Evolutionary conservation across 2,797 vertebrate genomes (phyloP).

Genomic region (Moxostoma hubbsi): DNA sequence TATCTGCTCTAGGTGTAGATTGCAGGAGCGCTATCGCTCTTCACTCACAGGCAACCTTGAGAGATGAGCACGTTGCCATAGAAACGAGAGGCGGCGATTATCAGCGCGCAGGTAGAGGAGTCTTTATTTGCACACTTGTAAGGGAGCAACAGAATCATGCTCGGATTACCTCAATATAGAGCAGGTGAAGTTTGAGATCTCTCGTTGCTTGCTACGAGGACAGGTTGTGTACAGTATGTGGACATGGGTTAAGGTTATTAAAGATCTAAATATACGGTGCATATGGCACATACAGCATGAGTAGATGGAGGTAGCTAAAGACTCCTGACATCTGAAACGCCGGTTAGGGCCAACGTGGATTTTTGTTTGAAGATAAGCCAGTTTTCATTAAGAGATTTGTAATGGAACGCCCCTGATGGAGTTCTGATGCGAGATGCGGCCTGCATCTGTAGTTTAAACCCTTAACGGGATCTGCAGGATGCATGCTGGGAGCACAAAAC

Average conservation of each 20-base stretch:
- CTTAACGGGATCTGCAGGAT: too few species aligned
- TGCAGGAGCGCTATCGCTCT: not conserved
- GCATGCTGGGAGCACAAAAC: too few species aligned
- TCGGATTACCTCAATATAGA: not conserved
- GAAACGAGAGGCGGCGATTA: not conserved
- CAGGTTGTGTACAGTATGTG: too few species aligned
- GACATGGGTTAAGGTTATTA: too few species aligned
- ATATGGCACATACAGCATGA: too few species aligned
- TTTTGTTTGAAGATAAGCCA: not conserved
- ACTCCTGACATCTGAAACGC: not conserved
- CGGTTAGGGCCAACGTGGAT: not conserved
- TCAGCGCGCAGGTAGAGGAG: not conserved
- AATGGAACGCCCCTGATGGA: not conserved
- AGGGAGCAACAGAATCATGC: not conserved
- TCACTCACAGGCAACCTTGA: slow-evolving; percentile 1
- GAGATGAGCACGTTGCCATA: not conserved
- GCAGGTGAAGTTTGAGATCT: not conserved
- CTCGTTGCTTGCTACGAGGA: too few species aligned
- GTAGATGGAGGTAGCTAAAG: too few species aligned
- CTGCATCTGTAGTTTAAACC: not conserved
- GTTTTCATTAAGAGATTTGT: not conserved
- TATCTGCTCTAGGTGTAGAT: slow-evolving; percentile 12
- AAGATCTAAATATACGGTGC: too few species aligned
- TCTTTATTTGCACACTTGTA: not conserved
- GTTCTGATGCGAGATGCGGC: not conserved